Base-by-base conservation (phyloP, 2,888 invertebrate genomes). In the Heliconius erato region DNA sequence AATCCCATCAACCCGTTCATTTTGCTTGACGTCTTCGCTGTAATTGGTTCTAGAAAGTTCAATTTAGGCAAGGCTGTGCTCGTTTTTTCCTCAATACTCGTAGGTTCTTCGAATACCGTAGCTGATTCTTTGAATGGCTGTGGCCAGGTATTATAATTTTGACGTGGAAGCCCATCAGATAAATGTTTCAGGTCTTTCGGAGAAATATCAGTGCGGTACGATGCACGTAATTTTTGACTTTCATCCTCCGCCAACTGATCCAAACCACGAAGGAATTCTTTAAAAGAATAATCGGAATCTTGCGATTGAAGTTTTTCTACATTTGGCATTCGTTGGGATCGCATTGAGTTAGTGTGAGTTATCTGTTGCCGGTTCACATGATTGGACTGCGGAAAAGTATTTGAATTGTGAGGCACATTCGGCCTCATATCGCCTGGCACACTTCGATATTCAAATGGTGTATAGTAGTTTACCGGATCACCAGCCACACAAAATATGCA, bases 1-100 rank as follows among this genome's bases (percentile, higher is more conserved):
- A 96, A 87, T 35, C 92, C 89, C 54, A 94, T 89, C 68, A 96
- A 86, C 63, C 94, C 92, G 74, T 91, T 91, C 78, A 92, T 86
- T 90, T 95, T 95, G 67, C 89, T 88, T 1, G 93, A 88, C 74
- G 89, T 89, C 86, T 93, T 94, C 6, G 90, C 88, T 19, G 92
- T 86, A 16, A 91, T 87, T 65, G 95, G 92, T 82, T 93, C 90
- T 19, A 93, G 86, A 23, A 95, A 83, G 59, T 90, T 88, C 35
- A 89, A 86, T 84, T 85, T 87, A 12, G 86, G 85, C 79, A 81
- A 79, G 35, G 49, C 78, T 72, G 81, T 76, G 54, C 78, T 69
- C 28, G 79, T 35, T 74, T 82, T 69, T 69, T 82, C 65, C 54
- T 72, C 79, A 32, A 81, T 69, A 68, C 69, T 82, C 23, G 76